phyloP scores from a whole-genome alignment of 1,140 invertebrate genomes.

The Orussus abietinus region DNA sequence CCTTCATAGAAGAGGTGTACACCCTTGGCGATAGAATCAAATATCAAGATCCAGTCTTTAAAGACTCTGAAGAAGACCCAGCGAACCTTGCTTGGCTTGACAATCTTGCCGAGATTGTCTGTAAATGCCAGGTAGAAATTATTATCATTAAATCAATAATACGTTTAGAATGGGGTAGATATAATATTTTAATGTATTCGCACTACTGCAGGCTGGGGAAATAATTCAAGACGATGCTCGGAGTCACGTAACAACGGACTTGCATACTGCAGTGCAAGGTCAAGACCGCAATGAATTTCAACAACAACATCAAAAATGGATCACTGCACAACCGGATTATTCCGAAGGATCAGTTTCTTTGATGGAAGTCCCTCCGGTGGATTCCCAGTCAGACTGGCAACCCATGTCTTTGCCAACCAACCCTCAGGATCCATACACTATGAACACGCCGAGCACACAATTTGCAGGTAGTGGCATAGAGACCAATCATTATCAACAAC shows the following conservation, averaged over 20 bases:
- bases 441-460: conserved; percentile 22
- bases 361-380: conserved; percentile 29
- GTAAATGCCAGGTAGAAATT: conserved; percentile 35
- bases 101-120: conserved; percentile 40
- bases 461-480: conserved; percentile 29
- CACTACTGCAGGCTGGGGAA: conserved; percentile 30
- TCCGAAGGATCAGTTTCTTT: conserved; percentile 30
- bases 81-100: conserved; percentile 42
- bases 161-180: too few species aligned
- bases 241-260: conserved; percentile 12
- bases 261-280: conserved; percentile 13
- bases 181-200: conserved; percentile 1
- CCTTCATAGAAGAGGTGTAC: conserved; percentile 65
- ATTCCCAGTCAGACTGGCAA: conserved; percentile 38
- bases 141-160: too few species aligned
- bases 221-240: conserved; percentile 29
- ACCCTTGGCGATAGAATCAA: conserved; percentile 70
- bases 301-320: conserved; percentile 31
- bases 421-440: conserved; percentile 29
- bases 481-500: conserved; percentile 35
- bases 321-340: conserved; percentile 25
- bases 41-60: conserved; percentile 71
- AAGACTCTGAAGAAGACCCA: conserved; percentile 46
- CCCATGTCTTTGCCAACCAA: conserved; percentile 30
- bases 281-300: conserved; percentile 18